phyloP scores from a whole-genome alignment of 2,797 vertebrate species.

The Odontamblyopus rebecca region DNA sequence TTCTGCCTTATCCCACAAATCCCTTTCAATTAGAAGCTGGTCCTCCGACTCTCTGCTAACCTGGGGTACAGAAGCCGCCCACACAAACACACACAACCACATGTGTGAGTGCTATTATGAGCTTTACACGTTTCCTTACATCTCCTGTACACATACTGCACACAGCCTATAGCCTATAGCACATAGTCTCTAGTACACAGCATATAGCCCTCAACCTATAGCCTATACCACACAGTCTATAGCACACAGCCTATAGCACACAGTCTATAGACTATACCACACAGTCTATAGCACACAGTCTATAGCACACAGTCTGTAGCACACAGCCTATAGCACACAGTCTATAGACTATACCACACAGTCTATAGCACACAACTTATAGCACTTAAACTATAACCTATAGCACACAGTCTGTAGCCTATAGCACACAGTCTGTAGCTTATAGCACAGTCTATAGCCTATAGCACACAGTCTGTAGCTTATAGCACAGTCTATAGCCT shows the following conservation, averaged over 20 bases:
- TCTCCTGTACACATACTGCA: slow-evolving; percentile 20
- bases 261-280: slow-evolving; percentile 15
- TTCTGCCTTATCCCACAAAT: slow-evolving; percentile 73
- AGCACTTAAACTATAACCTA: slow-evolving; percentile 34
- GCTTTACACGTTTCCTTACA: slow-evolving; percentile 34
- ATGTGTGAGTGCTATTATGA: slow-evolving; percentile 31
- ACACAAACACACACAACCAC: slow-evolving; percentile 33
- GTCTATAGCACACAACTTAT: background rate
- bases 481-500: background rate
- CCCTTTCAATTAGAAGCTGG: slow-evolving; percentile 80
- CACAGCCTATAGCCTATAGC: background rate
- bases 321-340: background rate
- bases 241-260: slow-evolving; percentile 22
- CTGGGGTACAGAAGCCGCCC: slow-evolving; percentile 53
- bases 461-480: slow-evolving; percentile 37
- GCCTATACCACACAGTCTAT: too few relatives aligned
- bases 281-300: slow-evolving; percentile 34
- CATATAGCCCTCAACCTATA: too few relatives aligned
- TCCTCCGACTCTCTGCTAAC: slow-evolving; percentile 65
- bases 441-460: background rate
- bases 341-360: too few relatives aligned
- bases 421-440: background rate
- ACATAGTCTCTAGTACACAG: background rate
- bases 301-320: background rate
- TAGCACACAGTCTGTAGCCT: slow-evolving; percentile 31